Evolutionary conservation across 2,113 vertebrate species (phyloP).

Genomic region (Aviceda subcristata): DNA sequence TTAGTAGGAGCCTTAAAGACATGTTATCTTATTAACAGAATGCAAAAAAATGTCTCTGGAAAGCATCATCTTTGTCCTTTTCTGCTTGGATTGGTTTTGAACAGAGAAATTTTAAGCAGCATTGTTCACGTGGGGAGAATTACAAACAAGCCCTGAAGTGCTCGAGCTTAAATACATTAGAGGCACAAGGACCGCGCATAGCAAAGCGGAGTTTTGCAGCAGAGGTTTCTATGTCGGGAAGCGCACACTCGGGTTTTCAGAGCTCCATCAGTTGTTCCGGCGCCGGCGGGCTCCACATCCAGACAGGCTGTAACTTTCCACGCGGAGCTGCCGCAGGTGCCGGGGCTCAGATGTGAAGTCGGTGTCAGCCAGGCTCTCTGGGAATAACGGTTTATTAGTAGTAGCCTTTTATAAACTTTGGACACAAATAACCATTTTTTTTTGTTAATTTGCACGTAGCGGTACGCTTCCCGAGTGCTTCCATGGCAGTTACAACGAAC

Average conservation of each 20-base stretch:
- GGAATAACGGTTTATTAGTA: background rate
- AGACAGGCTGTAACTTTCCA: background rate
- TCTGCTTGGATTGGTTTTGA: background rate
- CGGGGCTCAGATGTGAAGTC: background rate
- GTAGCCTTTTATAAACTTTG: background rate
- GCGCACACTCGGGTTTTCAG: background rate
- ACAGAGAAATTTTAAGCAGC: no score
- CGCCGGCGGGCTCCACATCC: fast-evolving
- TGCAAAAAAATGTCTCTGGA: background rate
- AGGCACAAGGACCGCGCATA: background rate
- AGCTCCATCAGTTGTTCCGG: no score
- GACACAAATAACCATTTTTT: background rate
- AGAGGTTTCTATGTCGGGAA: background rate
- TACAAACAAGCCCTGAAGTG: background rate
- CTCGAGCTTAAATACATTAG: background rate
- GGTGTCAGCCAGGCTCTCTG: background rate
- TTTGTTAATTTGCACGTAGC: background rate
- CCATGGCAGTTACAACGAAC: background rate
- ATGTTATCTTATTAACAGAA: background rate
- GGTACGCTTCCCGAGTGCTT: background rate
- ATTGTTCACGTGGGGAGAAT: background rate
- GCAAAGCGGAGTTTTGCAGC: background rate
- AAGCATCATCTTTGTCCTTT: background rate
- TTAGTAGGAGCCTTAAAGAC: background rate
- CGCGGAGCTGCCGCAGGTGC: background rate